Conservation (phyloP, 2,113 vertebrate species). For the Semnornis frantzii region DNA sequence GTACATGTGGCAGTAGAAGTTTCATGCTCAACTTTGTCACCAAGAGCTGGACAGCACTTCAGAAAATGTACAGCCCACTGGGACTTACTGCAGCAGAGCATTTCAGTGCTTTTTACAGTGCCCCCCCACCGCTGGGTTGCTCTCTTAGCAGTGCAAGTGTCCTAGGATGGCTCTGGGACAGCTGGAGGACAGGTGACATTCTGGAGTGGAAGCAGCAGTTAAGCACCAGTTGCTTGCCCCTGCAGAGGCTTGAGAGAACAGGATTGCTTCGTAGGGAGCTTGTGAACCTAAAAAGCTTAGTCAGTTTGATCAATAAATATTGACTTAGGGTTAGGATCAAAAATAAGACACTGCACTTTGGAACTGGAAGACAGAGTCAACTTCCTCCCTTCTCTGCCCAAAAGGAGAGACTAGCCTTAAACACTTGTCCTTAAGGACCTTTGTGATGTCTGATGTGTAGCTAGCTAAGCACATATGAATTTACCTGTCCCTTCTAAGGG, state of each 20-base stretch:
- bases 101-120: conserved; percentile 15
- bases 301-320: conserved; percentile 59
- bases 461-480: not conserved
- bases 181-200: conserved; percentile 16
- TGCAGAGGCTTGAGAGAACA: conserved; percentile 54
- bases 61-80: not conserved
- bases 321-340: conserved; percentile 48
- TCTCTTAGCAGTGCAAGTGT: not conserved
- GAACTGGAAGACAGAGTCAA: conserved; percentile 58
- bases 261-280: conserved; percentile 46
- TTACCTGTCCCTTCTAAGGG: conserved; percentile 9
- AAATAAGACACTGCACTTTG: conserved; percentile 58
- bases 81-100: not conserved
- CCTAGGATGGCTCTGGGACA: conserved; percentile 17
- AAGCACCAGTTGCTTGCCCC: conserved; percentile 58
- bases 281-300: conserved; percentile 45
- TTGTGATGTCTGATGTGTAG: not conserved
- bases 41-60: not conserved
- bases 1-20: conserved; percentile 23
- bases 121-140: not conserved
- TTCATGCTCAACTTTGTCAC: conserved; percentile 50
- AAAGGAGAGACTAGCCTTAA: conserved; percentile 38
- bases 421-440: conserved; percentile 19
- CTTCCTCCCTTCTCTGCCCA: conserved; percentile 28
- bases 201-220: conserved; percentile 37